Conservation (phyloP, 2,113 vertebrate genomes). For the Manacus vitellinus region DNA sequence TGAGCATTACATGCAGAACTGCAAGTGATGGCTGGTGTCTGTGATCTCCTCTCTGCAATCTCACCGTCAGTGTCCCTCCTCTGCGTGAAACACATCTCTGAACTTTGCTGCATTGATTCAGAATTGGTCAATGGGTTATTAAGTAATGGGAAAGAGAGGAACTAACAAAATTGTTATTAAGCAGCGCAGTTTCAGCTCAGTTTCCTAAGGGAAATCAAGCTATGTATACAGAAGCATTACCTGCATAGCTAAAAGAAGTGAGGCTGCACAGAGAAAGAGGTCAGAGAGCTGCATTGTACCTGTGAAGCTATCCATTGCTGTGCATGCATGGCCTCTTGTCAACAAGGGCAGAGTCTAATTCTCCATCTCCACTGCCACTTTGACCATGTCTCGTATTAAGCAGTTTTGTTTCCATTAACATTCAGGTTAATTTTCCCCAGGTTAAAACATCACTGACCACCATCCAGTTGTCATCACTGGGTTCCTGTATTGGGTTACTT, state of each 20-base stretch:
- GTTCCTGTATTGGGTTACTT: neutral
- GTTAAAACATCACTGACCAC: neutral
- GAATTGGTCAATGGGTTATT: neutral
- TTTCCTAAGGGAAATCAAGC: neutral
- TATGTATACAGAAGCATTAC: neutral
- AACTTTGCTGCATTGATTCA: neutral
- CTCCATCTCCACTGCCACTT: neutral
- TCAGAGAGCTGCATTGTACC: neutral
- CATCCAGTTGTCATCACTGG: neutral
- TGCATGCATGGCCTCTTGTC: neutral
- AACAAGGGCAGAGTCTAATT: neutral
- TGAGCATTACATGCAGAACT: neutral
- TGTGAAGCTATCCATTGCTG: too few relatives aligned
- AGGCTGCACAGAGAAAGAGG: neutral
- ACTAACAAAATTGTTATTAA: neutral
- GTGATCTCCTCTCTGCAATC: neutral
- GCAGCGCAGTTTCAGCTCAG: neutral
- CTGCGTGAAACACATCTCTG: neutral
- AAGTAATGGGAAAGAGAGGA: neutral
- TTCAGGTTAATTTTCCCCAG: neutral
- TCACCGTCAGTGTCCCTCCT: fast-evolving
- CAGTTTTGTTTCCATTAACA: neutral
- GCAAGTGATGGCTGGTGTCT: neutral
- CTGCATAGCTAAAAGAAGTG: neutral
- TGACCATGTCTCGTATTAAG: neutral